Conservation (phyloP, 2,113 vertebrate genomes). For the Tetraodon nigroviridis region DNA sequence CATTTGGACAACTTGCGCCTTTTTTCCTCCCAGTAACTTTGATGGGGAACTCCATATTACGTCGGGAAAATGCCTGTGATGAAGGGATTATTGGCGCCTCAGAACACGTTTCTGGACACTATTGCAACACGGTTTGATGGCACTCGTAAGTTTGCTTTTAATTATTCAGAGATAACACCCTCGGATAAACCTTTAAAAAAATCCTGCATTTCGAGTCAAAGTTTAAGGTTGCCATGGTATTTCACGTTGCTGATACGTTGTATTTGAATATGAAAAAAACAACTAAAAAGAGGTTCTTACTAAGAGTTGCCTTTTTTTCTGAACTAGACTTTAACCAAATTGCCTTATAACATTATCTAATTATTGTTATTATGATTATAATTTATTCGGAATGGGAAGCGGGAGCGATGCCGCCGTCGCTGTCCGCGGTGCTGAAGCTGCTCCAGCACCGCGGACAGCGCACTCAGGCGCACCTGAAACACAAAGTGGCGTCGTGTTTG, state of each 20-base stretch:
- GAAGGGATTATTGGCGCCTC: constrained; percentile 97
- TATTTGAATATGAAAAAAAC: not conserved
- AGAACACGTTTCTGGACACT: constrained; percentile 98
- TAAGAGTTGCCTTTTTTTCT: not conserved
- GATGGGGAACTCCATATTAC: constrained; percentile 88
- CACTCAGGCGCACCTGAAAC: too few relatives aligned
- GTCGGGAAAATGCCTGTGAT: constrained; percentile 97
- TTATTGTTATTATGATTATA: too few relatives aligned
- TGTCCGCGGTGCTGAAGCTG: constrained; percentile 31
- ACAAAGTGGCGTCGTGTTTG: constrained; percentile 22
- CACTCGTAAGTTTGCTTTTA: constrained; percentile 87
- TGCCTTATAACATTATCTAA: too few relatives aligned
- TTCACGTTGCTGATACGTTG: too few relatives aligned
- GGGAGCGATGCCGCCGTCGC: constrained; percentile 13
- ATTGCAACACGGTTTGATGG: constrained; percentile 98
- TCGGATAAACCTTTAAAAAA: not conserved
- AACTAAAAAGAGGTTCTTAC: not conserved
- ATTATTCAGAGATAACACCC: not conserved
- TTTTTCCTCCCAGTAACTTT: constrained; percentile 76
- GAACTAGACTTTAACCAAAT: not conserved
- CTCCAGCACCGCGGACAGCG: constrained; percentile 35
- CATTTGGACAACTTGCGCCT: constrained; percentile 46
- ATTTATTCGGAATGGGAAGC: not conserved
- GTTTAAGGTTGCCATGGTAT: not conserved
- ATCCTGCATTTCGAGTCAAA: not conserved